Evolutionary conservation across 2,797 vertebrate species (phyloP), one percentile per base, ranked within the genome.

Genomic region (Sarcophilus harrisii): DNA sequence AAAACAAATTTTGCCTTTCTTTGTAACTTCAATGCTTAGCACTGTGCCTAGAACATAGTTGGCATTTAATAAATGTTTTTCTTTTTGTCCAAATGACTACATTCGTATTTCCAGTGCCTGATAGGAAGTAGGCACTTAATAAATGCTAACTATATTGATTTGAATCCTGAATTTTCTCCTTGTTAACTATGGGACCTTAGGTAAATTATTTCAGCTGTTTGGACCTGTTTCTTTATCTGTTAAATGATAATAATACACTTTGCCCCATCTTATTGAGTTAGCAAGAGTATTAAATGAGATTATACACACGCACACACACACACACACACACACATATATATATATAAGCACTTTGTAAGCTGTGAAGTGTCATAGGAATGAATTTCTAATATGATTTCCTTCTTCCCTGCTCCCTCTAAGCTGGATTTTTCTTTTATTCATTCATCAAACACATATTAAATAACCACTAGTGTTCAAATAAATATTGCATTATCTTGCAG

Each of bases 31-130:
- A 73, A 38, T 49, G 60, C 92, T 24, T 49, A 93, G 55, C 18
- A 92, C 93, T 29, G 29, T 91, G 89, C 29, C 66, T 96, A 29
- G 21, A 9, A 92, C n/a, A 92, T 54, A 90, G 18, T 92, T 97
- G 81, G 27, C n/a, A 1, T 13, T 90, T 91, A 62, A 45, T 27
- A 91, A 91, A 38, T 92, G 58, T 21, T 38, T 73, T 54, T 54
- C 9, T 54, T 54, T 54, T 54, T 5, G 52, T 54, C 52, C 52
- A 54, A 73, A 73, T 38, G 16, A 73, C n/a, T 38, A 38, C 18
- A 73, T 81, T 24, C 10, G 21, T 45, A 81, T 45, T 38, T 9
- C 18, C 2, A 24, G 38, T 38, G 21, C 38, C n/a, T 45, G 38
- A 81, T 27, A 45, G 16, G 45, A 10, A 45, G 8, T 45, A 45